Base-by-base conservation (phyloP, 2,888 invertebrate genomes). In the Imbricaverruca yamaguchii region DNA sequence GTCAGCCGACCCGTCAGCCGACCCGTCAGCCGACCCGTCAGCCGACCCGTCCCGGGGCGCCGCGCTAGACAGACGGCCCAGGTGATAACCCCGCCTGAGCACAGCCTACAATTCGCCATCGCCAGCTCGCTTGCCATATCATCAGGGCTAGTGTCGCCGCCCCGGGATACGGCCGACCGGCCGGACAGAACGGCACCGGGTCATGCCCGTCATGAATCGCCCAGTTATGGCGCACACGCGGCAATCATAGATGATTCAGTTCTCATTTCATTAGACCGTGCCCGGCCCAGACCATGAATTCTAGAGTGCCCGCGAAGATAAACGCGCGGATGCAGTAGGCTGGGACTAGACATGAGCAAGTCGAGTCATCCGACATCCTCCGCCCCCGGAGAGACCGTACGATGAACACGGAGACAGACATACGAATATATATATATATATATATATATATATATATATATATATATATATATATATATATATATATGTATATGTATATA, bases 251-350 rank as follows among this genome's bases (percentile, higher is more conserved):
- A 67, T 67, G 67, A 67, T 67, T 67, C 25, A 25, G 67, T 67
- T 67, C n/a, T 67, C 67, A 67, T 67, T n/a, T 67, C 67, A 67
- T 67, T 67, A 67, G n/a, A 25, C 67, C 67, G 18, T 18, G 11
- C n/a, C 67, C n/a, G n/a, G 67, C 67, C 67, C 67, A 67, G 67
- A 67, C 67, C 67, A 67, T 67, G 67, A 67, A 67, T 67, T 67
- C 67, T n/a, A 25, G 67, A 67, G 67, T 67, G 67, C 67, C 67
- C 6, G 67, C 6, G 67, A n/a, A 23, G 67, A 67, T 67, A 12
- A 67, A n/a, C 67, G 67, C 25, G 67, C 61, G 18, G 61, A 13
- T 61, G 61, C 61, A 8, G 67, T 6, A 39, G 39, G 39, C 4
- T 39, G 39, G 39, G 39, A 39, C 39, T 4, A 1, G 39, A 39